A percentile compares a stretch with the other conserved stretches of the same genome.
Evolutionary conservation across 2,113 vertebrate genomes (phyloP).

Genomic region (Marcusenius ussheri): DNA sequence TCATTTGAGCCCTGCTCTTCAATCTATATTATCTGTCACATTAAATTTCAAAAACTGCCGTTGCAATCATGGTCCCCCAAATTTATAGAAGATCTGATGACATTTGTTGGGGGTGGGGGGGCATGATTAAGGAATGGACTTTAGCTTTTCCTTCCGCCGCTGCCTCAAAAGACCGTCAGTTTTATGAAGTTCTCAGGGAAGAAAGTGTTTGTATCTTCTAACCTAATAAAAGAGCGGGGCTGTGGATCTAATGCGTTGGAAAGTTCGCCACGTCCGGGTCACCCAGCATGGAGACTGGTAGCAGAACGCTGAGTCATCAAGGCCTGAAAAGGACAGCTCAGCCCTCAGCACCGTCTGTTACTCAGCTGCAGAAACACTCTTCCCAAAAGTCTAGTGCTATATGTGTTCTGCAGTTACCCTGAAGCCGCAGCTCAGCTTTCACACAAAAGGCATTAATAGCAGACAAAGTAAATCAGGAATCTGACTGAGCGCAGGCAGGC

Average conservation of each 20-base stretch:
- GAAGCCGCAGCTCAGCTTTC: background rate
- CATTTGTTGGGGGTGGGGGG: background rate
- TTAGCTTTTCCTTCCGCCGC: background rate
- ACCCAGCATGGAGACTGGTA: background rate
- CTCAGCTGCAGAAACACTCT: background rate
- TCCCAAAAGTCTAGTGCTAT: background rate
- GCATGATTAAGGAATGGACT: background rate
- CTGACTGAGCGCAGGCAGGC: conserved; percentile 1
- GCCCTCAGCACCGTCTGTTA: background rate
- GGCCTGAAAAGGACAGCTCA: background rate
- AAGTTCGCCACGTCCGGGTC: background rate
- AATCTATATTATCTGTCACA: background rate
- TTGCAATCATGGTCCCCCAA: background rate
- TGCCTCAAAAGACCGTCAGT: background rate
- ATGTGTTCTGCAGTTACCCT: background rate
- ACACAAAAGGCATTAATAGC: background rate
- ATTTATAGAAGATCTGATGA: background rate
- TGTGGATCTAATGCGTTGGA: background rate
- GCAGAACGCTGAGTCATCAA: background rate
- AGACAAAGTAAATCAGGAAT: background rate
- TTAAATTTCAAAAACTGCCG: background rate
- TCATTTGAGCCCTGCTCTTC: background rate
- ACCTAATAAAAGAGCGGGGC: background rate
- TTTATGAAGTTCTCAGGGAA: background rate
- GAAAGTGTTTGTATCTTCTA: background rate